phyloP scores from a whole-genome alignment of 2,888 invertebrate genomes.

The Xanthia togata region DNA sequence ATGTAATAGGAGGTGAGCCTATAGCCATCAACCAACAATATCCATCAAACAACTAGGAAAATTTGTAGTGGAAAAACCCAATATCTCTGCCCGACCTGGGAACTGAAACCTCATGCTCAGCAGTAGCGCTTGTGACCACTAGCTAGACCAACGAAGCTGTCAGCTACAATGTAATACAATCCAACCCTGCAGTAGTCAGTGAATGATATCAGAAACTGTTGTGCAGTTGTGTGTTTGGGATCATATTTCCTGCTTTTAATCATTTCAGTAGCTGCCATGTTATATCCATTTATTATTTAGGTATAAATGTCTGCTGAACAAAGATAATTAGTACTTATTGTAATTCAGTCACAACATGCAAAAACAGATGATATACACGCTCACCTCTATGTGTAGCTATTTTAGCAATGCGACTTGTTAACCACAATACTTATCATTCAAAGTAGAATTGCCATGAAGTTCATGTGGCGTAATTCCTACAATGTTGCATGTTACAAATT shows the following conservation, averaged over 20 bases:
- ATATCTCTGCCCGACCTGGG: too few relatives aligned
- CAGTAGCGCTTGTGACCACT: too few relatives aligned
- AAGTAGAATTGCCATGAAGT: neutral
- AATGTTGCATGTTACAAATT: neutral
- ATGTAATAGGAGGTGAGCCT: too few relatives aligned
- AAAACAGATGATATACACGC: neutral
- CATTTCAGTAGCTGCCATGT: conserved; percentile 10
- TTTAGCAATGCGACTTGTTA: neutral
- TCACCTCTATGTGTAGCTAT: neutral
- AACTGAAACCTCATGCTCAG: too few relatives aligned
- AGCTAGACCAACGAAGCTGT: too few relatives aligned
- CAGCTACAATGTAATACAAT: conserved; percentile 15
- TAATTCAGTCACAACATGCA: neutral
- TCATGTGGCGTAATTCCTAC: neutral
- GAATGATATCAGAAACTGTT: conserved; percentile 19
- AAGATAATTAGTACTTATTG: conserved; percentile 7
- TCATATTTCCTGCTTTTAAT: conserved; percentile 69
- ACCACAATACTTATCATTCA: conserved; percentile 6
- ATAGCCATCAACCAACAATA: too few relatives aligned
- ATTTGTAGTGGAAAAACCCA: too few relatives aligned
- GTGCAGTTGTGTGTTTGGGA: conserved; percentile 26
- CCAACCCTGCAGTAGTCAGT: conserved; percentile 8
- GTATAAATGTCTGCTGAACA: neutral
- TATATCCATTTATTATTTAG: neutral
- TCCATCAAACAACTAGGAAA: too few relatives aligned